These are phyloP conservation scores for Odontamblyopus lacepedii DNA, from an alignment of 2,797 vertebrate species.

Conservation along the genomic window DNA sequence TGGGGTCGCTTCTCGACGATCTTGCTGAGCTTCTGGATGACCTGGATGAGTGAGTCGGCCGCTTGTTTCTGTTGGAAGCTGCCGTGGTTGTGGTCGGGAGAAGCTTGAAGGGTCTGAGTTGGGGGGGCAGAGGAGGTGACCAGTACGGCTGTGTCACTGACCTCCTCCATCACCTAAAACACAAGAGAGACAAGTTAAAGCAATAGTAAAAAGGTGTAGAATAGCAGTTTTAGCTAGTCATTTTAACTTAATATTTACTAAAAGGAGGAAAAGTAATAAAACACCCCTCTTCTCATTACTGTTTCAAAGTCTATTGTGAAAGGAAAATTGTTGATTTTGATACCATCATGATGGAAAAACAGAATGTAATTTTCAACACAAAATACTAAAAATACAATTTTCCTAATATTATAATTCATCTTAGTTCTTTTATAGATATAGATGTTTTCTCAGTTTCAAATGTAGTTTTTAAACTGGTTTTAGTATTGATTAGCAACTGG, in stretches of 20 bases:
- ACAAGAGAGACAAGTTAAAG: neutral
- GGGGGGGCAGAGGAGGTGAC: slow-evolving; percentile 53
- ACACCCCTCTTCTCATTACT: neutral
- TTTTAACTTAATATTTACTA: neutral
- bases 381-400: too few relatives aligned
- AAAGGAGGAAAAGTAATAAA: neutral
- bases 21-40: slow-evolving; percentile 96
- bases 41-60: slow-evolving; percentile 90
- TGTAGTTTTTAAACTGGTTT: neutral
- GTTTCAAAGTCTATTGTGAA: too few relatives aligned
- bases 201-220: neutral
- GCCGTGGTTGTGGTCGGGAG: slow-evolving; percentile 46
- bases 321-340: too few relatives aligned
- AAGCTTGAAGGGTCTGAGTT: neutral
- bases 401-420: too few relatives aligned
- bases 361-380: too few relatives aligned
- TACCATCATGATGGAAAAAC: too few relatives aligned
- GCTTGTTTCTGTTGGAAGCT: slow-evolving; percentile 79
- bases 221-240: neutral
- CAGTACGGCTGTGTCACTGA: slow-evolving; percentile 80
- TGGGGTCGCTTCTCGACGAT: slow-evolving; percentile 91
- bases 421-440: too few relatives aligned
- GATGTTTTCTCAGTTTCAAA: neutral
- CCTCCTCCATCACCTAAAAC: slow-evolving; percentile 88
- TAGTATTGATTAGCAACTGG: neutral